These are phyloP conservation scores for Chinchilla lanigera DNA, from an alignment of 2,113 vertebrate genomes.

Conservation along the genomic window DNA sequence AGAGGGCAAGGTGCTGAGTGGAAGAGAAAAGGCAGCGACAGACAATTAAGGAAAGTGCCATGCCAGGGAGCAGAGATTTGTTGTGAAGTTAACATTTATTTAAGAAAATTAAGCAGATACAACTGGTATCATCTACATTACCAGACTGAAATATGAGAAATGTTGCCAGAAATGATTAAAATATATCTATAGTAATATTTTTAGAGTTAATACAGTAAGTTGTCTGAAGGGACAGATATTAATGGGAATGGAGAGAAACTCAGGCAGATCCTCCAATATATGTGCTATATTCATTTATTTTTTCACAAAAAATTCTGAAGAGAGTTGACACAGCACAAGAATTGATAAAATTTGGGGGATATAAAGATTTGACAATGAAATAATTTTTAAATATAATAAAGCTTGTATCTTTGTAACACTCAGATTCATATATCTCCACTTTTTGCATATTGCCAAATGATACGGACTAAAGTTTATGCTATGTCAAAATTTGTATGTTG, in stretches of 20 bases:
- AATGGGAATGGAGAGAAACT: background rate
- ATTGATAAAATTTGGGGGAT: background rate
- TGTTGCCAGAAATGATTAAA: background rate
- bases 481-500: background rate
- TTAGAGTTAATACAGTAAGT: background rate
- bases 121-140: background rate
- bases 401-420: background rate
- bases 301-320: background rate
- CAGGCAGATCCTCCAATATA: rapidly evolving
- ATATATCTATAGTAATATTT: background rate
- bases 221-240: background rate
- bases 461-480: background rate
- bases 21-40: background rate
- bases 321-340: background rate
- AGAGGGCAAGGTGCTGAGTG: background rate
- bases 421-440: background rate
- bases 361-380: background rate
- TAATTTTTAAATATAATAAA: background rate
- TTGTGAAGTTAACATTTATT: background rate
- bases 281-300: background rate
- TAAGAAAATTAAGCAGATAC: background rate
- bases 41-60: background rate
- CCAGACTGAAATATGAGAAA: background rate
- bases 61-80: background rate
- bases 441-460: background rate